Conservation (phyloP, 2,113 vertebrate genomes). For the Herpetotheres cachinnans region DNA sequence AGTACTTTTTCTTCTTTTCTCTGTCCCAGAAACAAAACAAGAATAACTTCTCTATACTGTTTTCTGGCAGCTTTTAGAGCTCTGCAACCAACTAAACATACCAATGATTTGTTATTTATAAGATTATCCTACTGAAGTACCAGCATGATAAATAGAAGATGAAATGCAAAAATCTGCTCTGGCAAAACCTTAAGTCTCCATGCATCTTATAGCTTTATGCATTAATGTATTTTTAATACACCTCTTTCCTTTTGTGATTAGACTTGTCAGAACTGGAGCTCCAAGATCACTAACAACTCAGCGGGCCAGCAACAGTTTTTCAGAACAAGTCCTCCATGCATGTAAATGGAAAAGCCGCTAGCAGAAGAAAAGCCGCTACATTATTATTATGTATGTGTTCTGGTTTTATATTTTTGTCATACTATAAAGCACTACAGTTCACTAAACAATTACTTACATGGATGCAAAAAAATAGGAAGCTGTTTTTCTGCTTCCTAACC, state of each 20-base stretch:
- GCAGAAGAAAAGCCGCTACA: background rate
- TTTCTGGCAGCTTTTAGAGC: constrained; percentile 60
- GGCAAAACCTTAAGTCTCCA: constrained; percentile 11
- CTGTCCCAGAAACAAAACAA: constrained; percentile 54
- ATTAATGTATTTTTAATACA: constrained; percentile 46
- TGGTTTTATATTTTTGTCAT: background rate
- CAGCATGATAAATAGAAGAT: constrained; percentile 34
- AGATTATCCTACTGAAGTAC: constrained; percentile 30
- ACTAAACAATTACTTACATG: background rate
- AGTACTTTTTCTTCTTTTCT: background rate
- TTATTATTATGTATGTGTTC: background rate
- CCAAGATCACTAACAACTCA: background rate
- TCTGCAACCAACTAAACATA: constrained; percentile 54
- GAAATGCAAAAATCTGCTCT: constrained; percentile 41
- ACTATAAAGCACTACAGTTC: background rate
- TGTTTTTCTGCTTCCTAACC: background rate
- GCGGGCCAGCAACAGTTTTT: background rate
- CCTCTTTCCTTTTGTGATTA: background rate
- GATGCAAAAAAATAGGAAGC: background rate
- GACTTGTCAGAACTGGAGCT: constrained; percentile 17
- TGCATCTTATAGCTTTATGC: background rate
- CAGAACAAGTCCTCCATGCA: background rate
- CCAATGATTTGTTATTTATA: constrained; percentile 70
- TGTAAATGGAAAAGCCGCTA: background rate
- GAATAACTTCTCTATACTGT: background rate